phyloP scores from a whole-genome alignment of 1,140 invertebrate species.

The Sycobia sp. region DNA sequence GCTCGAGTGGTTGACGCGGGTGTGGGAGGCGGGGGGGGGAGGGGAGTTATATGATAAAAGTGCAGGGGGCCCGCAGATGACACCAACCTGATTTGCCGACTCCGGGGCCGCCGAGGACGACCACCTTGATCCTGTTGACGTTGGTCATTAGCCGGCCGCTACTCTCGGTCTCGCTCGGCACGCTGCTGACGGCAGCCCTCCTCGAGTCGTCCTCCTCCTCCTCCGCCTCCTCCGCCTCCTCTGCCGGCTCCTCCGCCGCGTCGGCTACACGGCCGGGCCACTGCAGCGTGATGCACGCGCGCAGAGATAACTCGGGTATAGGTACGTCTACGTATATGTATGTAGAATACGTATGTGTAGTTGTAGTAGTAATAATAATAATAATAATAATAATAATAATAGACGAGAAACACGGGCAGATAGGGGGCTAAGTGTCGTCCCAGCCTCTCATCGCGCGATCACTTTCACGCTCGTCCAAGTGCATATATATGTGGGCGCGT shows the following conservation, averaged over 20 bases:
- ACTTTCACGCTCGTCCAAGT: too few relatives aligned
- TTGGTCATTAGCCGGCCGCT: conserved; percentile 61
- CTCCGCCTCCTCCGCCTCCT: neutral
- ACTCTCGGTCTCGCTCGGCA: neutral
- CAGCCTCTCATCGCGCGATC: conserved; percentile 8
- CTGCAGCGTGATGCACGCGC: too few relatives aligned
- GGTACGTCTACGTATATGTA: too few relatives aligned
- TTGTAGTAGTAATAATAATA: too few relatives aligned
- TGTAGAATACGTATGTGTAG: too few relatives aligned
- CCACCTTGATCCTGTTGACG: conserved; percentile 73
- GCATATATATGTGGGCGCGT: too few relatives aligned
- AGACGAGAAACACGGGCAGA: too few relatives aligned
- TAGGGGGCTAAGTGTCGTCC: conserved; percentile 18
- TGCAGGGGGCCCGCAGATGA: conserved; percentile 5
- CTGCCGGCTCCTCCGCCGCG: neutral
- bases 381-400: too few relatives aligned
- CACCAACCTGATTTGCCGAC: conserved; percentile 73
- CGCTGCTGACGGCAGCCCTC: neutral
- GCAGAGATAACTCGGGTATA: too few relatives aligned
- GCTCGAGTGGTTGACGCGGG: too few relatives aligned
- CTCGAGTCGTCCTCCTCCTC: neutral
- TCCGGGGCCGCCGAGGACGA: conserved; percentile 70
- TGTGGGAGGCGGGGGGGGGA: too few relatives aligned
- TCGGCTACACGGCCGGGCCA: neutral
- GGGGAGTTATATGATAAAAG: neutral